Conservation (phyloP, 1,140 invertebrate species). For the Zaprionus africanus region DNA sequence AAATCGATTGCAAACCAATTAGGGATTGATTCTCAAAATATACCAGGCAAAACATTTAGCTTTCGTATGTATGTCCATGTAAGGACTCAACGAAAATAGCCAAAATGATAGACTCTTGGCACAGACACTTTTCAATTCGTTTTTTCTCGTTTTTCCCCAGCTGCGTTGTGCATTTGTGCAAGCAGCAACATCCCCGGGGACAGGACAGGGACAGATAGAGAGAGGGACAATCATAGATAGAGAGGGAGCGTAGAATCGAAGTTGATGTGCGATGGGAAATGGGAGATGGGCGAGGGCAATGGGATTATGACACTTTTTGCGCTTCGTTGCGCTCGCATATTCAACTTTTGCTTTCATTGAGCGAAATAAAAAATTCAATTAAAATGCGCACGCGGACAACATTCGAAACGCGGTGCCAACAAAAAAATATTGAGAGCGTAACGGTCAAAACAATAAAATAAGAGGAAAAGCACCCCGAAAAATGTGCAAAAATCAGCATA, state of each 20-base stretch:
- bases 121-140: conserved; percentile 3
- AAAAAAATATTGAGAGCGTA: conserved; percentile 70
- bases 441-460: conserved; percentile 53
- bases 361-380: conserved; percentile 80
- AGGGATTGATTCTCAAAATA: conserved; percentile 59
- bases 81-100: conserved; percentile 24
- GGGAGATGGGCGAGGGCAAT: conserved; percentile 21
- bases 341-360: conserved; percentile 75
- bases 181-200: neutral
- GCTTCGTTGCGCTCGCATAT: conserved; percentile 60
- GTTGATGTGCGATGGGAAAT: conserved; percentile 14
- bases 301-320: conserved; percentile 75
- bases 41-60: conserved; percentile 29
- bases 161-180: conserved; percentile 6
- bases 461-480: conserved; percentile 35
- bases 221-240: neutral
- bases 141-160: neutral
- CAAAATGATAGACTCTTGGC: conserved; percentile 38
- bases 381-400: conserved; percentile 70
- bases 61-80: conserved; percentile 21
- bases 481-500: conserved; percentile 75
- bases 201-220: neutral
- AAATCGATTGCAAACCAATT: conserved; percentile 76
- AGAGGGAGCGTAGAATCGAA: conserved; percentile 2
- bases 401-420: conserved; percentile 48